Evolutionary conservation across 2,888 invertebrate species (phyloP).

Genomic region (Amiota mariae): DNA sequence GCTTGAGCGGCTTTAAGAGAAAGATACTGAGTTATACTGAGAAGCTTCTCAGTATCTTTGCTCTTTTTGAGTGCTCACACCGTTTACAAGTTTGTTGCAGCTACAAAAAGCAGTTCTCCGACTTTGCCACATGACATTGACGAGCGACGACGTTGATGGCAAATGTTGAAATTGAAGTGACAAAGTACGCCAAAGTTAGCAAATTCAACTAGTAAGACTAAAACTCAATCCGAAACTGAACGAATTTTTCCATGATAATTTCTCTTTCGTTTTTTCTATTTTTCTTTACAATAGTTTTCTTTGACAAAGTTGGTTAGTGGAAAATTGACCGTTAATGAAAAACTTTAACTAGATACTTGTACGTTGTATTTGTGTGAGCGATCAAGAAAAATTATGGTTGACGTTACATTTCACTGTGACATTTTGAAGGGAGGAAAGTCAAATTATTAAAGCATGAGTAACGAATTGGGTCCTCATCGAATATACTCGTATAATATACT

Average conservation of each 20-base stretch:
- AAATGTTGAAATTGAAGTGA: constrained; percentile 17
- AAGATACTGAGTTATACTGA: background rate
- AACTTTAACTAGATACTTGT: constrained; percentile 26
- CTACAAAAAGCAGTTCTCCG: background rate
- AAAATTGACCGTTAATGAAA: constrained; percentile 46
- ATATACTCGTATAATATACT: too few species aligned
- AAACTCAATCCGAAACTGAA: constrained; percentile 2
- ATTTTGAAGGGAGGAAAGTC: too few species aligned
- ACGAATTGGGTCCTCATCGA: background rate
- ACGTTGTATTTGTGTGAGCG: too few species aligned
- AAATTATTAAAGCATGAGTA: constrained; percentile 5
- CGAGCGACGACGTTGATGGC: background rate
- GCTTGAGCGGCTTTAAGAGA: constrained; percentile 32
- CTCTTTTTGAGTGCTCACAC: background rate
- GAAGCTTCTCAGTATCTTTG: background rate
- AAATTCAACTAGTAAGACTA: background rate
- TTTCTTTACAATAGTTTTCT: too few species aligned
- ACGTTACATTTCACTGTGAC: too few species aligned
- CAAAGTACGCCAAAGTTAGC: constrained; percentile 29
- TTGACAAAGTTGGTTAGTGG: constrained; percentile 32
- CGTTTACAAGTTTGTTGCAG: constrained; percentile 4
- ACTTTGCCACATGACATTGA: constrained; percentile 32
- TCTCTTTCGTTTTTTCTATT: constrained; percentile 28
- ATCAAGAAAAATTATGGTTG: too few species aligned
- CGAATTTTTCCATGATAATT: constrained; percentile 30